phyloP scores from a whole-genome alignment of 2,797 vertebrate genomes.

The Gobionotothen gibberifrons region DNA sequence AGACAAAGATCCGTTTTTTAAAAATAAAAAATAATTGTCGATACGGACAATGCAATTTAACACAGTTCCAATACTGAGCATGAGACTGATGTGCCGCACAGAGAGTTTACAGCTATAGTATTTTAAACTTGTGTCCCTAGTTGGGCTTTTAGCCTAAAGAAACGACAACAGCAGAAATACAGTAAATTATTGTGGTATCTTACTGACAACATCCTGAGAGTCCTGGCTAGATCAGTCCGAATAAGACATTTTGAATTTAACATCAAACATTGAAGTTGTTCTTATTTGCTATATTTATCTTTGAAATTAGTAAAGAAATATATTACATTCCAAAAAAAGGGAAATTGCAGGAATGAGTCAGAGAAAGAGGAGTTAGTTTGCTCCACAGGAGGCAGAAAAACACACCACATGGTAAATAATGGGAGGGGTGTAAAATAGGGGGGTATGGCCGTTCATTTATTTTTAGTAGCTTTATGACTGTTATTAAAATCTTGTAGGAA shows the following conservation, averaged over 20 bases:
- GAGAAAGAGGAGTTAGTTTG: neutral
- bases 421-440: neutral
- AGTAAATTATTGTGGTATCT: neutral
- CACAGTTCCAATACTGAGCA: too few relatives aligned
- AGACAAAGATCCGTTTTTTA: too few relatives aligned
- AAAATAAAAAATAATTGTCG: too few relatives aligned
- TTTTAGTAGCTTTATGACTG: slow-evolving; percentile 13
- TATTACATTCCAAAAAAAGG: neutral
- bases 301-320: slow-evolving; percentile 9
- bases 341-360: slow-evolving; percentile 2
- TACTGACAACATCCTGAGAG: neutral
- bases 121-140: too few relatives aligned
- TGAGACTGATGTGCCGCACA: too few relatives aligned
- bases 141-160: too few relatives aligned
- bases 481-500: neutral
- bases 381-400: slow-evolving; percentile 8
- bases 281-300: slow-evolving; percentile 26
- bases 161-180: too few relatives aligned
- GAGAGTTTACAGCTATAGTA: too few relatives aligned
- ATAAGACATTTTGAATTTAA: neutral
- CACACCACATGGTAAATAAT: neutral
- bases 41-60: too few relatives aligned
- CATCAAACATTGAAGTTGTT: neutral
- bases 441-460: neutral
- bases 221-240: neutral